These are phyloP conservation scores for Xiphophorus maculatus DNA, from an alignment of 2,113 vertebrate species.

Conservation along the genomic window DNA sequence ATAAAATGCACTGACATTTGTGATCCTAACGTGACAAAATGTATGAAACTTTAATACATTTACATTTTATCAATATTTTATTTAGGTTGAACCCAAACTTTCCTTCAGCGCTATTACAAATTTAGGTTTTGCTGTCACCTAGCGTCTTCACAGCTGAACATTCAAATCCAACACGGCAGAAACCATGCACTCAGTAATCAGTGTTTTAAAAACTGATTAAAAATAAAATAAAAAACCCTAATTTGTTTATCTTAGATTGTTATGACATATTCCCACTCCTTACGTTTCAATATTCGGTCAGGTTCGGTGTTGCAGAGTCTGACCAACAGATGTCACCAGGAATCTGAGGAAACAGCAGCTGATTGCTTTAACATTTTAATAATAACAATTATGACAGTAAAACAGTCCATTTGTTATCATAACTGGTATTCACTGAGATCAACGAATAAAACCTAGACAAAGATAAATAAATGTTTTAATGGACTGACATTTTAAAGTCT, in stretches of 20 bases:
- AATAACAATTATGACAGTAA: not conserved
- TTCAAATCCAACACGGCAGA: not conserved
- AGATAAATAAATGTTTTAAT: not conserved
- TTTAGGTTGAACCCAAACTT: not conserved
- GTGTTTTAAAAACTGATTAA: not conserved
- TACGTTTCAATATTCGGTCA: not conserved
- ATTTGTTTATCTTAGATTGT: not conserved
- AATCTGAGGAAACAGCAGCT: not conserved
- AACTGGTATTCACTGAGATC: not conserved
- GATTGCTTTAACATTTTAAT: not conserved
- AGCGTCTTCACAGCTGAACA: not conserved
- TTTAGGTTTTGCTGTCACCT: slow-evolving; percentile 11
- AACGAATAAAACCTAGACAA: not conserved
- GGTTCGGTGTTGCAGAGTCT: not conserved
- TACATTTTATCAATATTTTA: too few relatives aligned
- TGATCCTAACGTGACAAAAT: too few relatives aligned
- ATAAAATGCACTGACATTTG: too few relatives aligned
- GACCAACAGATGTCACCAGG: slow-evolving; percentile 41
- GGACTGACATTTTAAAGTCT: not conserved
- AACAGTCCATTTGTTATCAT: not conserved
- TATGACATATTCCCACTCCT: not conserved
- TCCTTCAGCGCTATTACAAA: not conserved
- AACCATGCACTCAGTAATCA: not conserved
- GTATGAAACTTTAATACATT: too few relatives aligned
- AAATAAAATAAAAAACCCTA: not conserved